These are phyloP conservation scores for Cotesia typhae DNA, from an alignment of 1,140 invertebrate species.

Conservation along the genomic window DNA sequence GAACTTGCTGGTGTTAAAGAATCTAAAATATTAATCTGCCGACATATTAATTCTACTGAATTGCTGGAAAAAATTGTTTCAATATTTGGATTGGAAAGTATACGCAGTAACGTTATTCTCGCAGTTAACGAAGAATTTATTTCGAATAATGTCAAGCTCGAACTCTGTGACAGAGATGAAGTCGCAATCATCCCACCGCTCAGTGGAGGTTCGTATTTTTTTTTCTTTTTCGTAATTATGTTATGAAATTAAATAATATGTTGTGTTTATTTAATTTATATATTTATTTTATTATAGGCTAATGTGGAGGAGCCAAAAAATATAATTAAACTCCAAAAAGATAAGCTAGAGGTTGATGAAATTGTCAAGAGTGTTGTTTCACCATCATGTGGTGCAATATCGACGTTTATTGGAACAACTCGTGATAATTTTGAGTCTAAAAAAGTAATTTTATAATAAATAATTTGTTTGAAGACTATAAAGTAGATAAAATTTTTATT, in stretches of 20 bases:
- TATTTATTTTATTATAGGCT: constrained; percentile 45
- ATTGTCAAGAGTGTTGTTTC: constrained; percentile 75
- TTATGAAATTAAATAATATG: constrained; percentile 10
- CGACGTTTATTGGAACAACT: constrained; percentile 91
- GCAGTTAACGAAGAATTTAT: constrained; percentile 84
- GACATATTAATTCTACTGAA: constrained; percentile 64
- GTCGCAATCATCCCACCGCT: constrained; percentile 88
- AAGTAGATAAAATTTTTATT: not conserved
- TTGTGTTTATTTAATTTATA: constrained; percentile 20
- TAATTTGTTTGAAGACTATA: not conserved
- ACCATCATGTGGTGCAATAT: constrained; percentile 85
- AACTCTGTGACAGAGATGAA: constrained; percentile 74
- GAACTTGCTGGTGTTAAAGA: constrained; percentile 76
- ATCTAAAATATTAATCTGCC: constrained; percentile 64
- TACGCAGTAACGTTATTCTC: constrained; percentile 77
- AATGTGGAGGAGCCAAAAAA: constrained; percentile 61
- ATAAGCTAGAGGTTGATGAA: constrained; percentile 75
- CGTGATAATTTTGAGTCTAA: constrained; percentile 89
- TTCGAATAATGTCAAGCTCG: constrained; percentile 63
- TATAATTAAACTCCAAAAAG: constrained; percentile 72
- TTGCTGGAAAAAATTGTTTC: constrained; percentile 70
- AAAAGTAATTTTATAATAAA: constrained; percentile 66
- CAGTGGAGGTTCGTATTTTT: constrained; percentile 75
- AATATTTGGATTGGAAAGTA: constrained; percentile 73
- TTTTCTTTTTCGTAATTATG: constrained; percentile 20